phyloP scores from a whole-genome alignment of 2,797 vertebrate genomes.

The Podarcis siculus region DNA sequence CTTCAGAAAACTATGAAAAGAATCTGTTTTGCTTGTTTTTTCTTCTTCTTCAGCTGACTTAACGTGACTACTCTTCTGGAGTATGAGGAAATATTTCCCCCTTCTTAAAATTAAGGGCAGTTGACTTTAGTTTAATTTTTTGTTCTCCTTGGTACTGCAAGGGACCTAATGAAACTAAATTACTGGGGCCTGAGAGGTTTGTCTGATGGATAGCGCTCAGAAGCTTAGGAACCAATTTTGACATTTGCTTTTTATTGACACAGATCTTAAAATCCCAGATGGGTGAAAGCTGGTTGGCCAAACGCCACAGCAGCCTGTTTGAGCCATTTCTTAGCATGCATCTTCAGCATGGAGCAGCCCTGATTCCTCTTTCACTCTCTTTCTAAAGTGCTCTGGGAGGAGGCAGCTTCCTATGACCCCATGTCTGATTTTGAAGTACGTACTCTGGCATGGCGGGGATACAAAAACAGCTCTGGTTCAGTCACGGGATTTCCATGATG shows the following conservation, averaged over 20 bases:
- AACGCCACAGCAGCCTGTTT: constrained; percentile 1
- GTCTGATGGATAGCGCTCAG: background rate
- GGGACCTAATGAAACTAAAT: background rate
- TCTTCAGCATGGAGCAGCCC: background rate
- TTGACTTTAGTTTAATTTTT: background rate
- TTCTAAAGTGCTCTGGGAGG: no score
- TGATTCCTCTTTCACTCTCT: background rate
- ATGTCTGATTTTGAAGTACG: background rate
- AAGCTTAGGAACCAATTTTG: constrained; percentile 1
- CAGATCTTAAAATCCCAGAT: constrained; percentile 11
- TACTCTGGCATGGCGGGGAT: background rate
- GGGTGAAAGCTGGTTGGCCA: constrained; percentile 18
- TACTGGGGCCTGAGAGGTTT: background rate
- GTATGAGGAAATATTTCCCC: background rate
- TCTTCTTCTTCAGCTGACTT: background rate
- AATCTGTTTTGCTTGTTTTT: background rate
- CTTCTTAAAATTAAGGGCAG: background rate
- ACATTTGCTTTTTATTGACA: constrained; percentile 23
- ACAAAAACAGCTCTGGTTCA: background rate
- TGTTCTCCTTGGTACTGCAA: background rate
- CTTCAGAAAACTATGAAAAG: background rate
- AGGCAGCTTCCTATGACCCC: background rate
- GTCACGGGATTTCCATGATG: background rate
- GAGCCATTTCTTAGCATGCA: background rate
- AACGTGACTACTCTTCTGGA: background rate